phyloP scores from a whole-genome alignment of 1,140 invertebrate genomes.

The Meloidogyne chitwoodi region DNA sequence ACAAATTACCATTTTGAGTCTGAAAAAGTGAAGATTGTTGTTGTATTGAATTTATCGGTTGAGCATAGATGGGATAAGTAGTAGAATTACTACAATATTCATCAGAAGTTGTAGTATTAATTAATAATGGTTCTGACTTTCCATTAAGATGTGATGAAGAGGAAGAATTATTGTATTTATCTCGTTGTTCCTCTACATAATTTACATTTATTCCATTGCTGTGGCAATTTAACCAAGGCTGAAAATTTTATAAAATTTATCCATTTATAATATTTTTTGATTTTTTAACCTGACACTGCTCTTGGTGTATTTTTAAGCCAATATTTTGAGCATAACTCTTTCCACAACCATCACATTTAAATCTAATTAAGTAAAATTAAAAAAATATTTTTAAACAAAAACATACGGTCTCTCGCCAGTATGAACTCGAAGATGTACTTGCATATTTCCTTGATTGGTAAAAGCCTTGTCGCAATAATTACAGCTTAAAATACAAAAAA shows the following conservation, averaged over 20 bases:
- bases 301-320: constrained; percentile 57
- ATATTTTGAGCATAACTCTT: constrained; percentile 57
- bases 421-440: constrained; percentile 76
- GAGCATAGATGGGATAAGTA: background rate
- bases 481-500: constrained; percentile 57
- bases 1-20: background rate
- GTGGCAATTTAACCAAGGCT: background rate
- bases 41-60: too few species aligned
- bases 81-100: background rate
- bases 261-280: background rate
- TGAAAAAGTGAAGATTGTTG: background rate
- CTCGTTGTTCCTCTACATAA: background rate
- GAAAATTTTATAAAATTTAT: background rate
- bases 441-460: constrained; percentile 63
- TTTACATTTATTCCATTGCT: background rate
- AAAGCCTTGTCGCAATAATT: constrained; percentile 65
- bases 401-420: constrained; percentile 76
- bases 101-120: background rate
- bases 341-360: constrained; percentile 49
- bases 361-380: constrained; percentile 25
- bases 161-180: background rate
- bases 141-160: background rate
- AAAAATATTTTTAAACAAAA: constrained; percentile 64
- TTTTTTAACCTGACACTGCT: constrained; percentile 47
- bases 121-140: background rate